Base-by-base conservation (phyloP, 1,140 invertebrate species). In the Drosophila parabipectinata region DNA sequence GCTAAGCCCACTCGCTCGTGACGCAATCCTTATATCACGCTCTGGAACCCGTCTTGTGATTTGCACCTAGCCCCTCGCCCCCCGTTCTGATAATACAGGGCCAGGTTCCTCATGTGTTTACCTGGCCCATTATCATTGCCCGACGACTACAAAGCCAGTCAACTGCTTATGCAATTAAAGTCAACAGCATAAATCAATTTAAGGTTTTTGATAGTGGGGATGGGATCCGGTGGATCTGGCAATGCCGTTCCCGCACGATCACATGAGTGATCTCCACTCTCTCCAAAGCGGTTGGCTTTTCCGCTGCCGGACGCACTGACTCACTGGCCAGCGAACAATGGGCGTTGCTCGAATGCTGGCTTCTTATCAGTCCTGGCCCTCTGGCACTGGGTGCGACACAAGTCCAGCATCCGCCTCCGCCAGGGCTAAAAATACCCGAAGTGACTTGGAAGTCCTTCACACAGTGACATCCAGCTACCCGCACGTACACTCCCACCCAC, bases 21-120 rank as follows among this genome's bases (percentile, higher is more conserved):
- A 77, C 59, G 78, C 75, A 84, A 84, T 79, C 75, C 66, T 83
- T 88, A 77, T 79, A 61, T 87, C 78, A 87, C 78, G 57, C 64
- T 56, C 56, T 53, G 58, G 37, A 67, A 58, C 47, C 51, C 26
- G 83, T 87, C 78, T 87, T 88, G 83, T 88, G 83, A 87, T 88
- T 83, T 60, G 26, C 62, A 44, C 52, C 55, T 41, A 12, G 54
- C 1, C 32, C 24, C 54, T 24, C 45, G 8, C 34, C 26, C 34
- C 12, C 12, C 41, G n/a, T 30, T 30, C 45, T 69, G 52, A 50
- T 41, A 57, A 55, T 41, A n/a, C 50, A 39, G 34, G 44, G 21
- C 21, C 21, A 21, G 58, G 28, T 39, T 45, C 74, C 74, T 37
- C 60, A 58, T 48, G 15, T 10, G 32, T 85, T 85, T 87, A 79